Conservation (phyloP, 2,797 vertebrate genomes). For the Anguilla megastoma region DNA sequence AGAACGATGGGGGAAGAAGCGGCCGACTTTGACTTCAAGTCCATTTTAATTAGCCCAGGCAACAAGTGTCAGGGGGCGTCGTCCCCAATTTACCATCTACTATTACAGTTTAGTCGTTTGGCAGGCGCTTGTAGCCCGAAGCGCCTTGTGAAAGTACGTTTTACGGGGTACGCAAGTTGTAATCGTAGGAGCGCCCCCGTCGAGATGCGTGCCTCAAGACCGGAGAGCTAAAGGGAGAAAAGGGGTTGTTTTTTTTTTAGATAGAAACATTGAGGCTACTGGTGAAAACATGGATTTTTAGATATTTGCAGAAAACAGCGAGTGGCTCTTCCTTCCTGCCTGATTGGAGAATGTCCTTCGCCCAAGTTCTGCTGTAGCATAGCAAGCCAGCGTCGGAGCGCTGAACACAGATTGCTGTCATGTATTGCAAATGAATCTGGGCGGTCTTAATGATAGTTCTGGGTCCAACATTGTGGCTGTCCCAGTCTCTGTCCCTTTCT, state of each 20-base stretch:
- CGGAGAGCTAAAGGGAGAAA: background rate
- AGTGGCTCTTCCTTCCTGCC: background rate
- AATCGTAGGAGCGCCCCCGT: background rate
- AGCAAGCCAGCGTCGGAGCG: constrained; percentile 8
- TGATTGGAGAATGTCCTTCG: background rate
- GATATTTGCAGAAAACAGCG: background rate
- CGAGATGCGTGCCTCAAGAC: background rate
- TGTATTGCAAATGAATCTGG: constrained; percentile 50
- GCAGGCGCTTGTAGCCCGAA: background rate
- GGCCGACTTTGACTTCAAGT: background rate
- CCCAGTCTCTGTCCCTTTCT: constrained; percentile 30
- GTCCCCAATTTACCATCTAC: background rate
- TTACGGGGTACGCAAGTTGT: background rate
- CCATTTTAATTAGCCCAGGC: background rate
- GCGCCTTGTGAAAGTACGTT: background rate
- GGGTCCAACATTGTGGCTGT: constrained; percentile 25
- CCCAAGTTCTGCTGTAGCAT: constrained; percentile 5
- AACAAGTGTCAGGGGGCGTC: constrained; percentile 25
- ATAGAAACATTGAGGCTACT: background rate
- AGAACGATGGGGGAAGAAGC: background rate
- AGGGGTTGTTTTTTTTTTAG: background rate
- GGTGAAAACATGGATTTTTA: background rate
- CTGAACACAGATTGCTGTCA: constrained; percentile 30
- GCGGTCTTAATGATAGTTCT: constrained; percentile 44
- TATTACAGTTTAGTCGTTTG: background rate